These are phyloP conservation scores for Acanthiza pusilla DNA, from an alignment of 2,797 vertebrate genomes.

Conservation along the genomic window DNA sequence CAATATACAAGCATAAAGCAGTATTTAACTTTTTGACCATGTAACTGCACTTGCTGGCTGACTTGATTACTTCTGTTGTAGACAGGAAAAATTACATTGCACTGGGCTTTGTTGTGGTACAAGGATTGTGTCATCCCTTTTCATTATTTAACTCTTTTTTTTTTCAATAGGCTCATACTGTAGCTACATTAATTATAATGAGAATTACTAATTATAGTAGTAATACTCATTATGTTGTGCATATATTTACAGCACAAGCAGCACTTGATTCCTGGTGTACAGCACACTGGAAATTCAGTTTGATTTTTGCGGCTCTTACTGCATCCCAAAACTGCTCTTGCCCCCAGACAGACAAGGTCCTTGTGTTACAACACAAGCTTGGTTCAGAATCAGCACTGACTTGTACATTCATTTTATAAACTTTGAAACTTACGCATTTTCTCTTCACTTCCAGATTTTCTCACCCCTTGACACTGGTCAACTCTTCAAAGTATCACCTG, in stretches of 20 bases:
- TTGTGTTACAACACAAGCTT: background rate
- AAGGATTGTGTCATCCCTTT: background rate
- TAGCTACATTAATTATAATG: background rate
- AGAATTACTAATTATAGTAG: conserved; percentile 4
- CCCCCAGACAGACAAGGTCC: background rate
- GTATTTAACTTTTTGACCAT: background rate
- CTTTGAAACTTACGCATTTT: background rate
- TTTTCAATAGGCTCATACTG: background rate
- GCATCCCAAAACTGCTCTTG: background rate
- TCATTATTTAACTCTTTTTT: background rate
- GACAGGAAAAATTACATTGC: background rate
- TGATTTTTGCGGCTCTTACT: background rate
- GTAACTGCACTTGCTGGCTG: background rate
- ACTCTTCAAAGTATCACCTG: background rate
- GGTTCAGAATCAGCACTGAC: background rate
- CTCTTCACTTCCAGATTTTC: background rate
- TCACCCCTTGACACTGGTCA: background rate
- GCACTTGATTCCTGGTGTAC: background rate
- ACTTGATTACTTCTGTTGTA: background rate
- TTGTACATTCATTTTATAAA: background rate
- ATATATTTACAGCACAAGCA: background rate
- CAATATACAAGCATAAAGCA: background rate
- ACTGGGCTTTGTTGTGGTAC: background rate
- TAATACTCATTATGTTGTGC: background rate
- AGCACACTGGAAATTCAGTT: background rate